Base-by-base conservation (phyloP, 2,797 vertebrate genomes). In the Myotis myotis region DNA sequence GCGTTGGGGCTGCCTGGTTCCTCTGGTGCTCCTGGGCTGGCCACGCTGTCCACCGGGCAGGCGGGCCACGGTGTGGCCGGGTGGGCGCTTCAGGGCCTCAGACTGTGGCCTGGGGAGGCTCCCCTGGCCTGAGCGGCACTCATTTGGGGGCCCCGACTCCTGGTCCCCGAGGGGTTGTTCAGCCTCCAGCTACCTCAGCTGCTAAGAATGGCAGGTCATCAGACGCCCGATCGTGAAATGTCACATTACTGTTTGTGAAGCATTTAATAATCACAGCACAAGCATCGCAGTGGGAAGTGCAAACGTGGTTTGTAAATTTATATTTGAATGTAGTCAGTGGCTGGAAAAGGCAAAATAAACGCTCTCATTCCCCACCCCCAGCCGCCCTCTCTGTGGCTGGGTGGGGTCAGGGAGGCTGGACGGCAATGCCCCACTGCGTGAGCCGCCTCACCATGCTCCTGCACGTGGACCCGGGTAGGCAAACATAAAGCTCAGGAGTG, bases 241-340 rank as follows among this genome's bases (percentile, higher is more conserved):
- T 96, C 97, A 96, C 97, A 96, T 97, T 97, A 95, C 97, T 98
- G 97, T 97, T 98, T 98, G 98, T 97, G 98, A 97, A 95, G 97
- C 92, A 95, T 96, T 97, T 96, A 97, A 97, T 97, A 95, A 97
- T 97, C 98, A 97, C 90, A 60, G 95, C 93, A 87, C 93, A 91
- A 92, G 97, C 97, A 88, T 81, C 25, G 66, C 84, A 95, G 97
- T 88, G 87, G 0, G 92, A 91, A 97, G 96, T 71, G 38, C 97
- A 96, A 96, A 96, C 62, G 96, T 84, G 80, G 93, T 92, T 97
- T 97, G 80, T 84, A 95, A 96, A 94, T 74, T 89, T 72, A 44
- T 80, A 76, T 96, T 97, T 4, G 11, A 92, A 97, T 96, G 91
- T 92, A 86, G 87, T 85, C 97, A 88, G 95, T 95, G 93, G 66